These are phyloP conservation scores for Cyprinodon diabolis DNA, from an alignment of 2,797 vertebrate genomes.

Conservation along the genomic window DNA sequence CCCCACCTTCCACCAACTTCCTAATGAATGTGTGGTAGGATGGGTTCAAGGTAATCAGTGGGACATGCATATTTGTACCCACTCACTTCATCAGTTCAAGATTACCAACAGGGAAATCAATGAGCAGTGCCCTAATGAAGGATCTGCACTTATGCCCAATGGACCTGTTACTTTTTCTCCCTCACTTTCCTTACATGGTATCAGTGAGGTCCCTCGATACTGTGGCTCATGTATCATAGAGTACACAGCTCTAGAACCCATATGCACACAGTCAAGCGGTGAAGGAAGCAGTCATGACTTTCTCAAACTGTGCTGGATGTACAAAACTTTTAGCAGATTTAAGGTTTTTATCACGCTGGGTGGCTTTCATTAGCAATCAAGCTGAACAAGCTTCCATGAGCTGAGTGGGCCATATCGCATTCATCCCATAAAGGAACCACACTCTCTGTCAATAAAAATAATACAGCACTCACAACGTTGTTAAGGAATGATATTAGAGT, in stretches of 20 bases:
- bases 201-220: conserved; percentile 64
- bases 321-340: conserved; percentile 34
- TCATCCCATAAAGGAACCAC: conserved; percentile 29
- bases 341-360: conserved; percentile 35
- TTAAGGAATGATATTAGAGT: conserved; percentile 39
- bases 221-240: conserved; percentile 57
- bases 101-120: conserved; percentile 83
- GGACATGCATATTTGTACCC: conserved; percentile 79
- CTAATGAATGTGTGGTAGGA: conserved; percentile 76
- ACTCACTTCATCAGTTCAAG: conserved; percentile 81
- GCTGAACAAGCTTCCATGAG: conserved; percentile 43
- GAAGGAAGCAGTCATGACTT: conserved; percentile 10
- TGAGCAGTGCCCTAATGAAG: conserved; percentile 77
- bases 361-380: conserved; percentile 56
- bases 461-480: conserved; percentile 41
- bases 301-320: conserved; percentile 40
- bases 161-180: conserved; percentile 70
- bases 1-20: conserved; percentile 35
- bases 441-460: conserved; percentile 47
- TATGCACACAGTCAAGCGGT: conserved; percentile 22
- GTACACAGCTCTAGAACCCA: conserved; percentile 30
- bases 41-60: conserved; percentile 78
- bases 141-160: conserved; percentile 75
- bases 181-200: conserved; percentile 69
- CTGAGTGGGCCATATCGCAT: conserved; percentile 32